Evolutionary conservation across 2,113 vertebrate species (phyloP).

Genomic region (Lasiurus borealis): DNA sequence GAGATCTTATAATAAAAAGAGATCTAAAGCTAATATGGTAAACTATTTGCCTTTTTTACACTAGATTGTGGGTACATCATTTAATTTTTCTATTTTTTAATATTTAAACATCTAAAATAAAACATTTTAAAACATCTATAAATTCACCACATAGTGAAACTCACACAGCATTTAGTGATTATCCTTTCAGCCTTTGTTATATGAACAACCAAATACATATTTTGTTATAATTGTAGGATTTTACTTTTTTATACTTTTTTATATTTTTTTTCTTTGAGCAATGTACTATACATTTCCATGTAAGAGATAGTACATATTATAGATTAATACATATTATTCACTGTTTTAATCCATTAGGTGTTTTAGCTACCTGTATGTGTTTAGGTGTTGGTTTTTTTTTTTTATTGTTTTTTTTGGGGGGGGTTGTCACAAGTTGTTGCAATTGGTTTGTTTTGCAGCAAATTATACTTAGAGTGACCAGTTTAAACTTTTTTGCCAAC

Average conservation of each 20-base stretch:
- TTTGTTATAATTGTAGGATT: not conserved
- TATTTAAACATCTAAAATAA: slow-evolving; percentile 54
- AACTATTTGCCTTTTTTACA: not conserved
- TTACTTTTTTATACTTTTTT: not conserved
- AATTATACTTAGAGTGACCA: not conserved
- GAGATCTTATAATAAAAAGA: too few species aligned
- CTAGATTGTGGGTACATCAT: not conserved
- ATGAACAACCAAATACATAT: not conserved
- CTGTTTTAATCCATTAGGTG: not conserved
- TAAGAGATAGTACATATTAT: not conserved
- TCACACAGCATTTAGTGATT: not conserved
- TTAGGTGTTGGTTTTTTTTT: not conserved
- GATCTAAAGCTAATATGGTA: not conserved
- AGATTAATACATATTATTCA: not conserved
- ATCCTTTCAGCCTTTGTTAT: not conserved
- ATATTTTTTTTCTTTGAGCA: not conserved
- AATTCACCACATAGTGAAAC: not conserved
- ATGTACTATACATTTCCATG: not conserved
- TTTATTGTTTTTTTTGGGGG: too few species aligned
- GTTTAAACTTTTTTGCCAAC: slow-evolving; percentile 13
- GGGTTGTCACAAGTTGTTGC: not conserved
- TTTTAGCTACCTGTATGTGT: not conserved
- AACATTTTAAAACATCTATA: not conserved
- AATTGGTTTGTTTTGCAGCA: not conserved
- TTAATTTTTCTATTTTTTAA: slow-evolving; percentile 42